phyloP scores from a whole-genome alignment of 2,797 vertebrate genomes.

The Etheostoma nigrum region DNA sequence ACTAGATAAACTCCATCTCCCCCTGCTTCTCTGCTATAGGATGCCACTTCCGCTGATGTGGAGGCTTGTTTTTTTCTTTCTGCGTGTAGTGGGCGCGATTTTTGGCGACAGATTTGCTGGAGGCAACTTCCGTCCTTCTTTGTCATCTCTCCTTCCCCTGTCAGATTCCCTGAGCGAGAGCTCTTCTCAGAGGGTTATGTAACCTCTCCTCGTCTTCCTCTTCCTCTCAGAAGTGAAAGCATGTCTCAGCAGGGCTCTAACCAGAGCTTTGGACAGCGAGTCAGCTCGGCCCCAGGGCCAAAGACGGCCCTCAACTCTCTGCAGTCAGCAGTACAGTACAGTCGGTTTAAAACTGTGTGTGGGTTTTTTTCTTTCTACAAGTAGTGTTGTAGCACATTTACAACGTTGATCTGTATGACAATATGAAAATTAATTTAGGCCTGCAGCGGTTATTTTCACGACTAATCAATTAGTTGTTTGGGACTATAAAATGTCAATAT shows the following conservation, averaged over 20 bases:
- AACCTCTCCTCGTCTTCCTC: constrained; percentile 58
- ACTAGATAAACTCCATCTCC: constrained; percentile 50
- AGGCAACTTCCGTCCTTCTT: constrained; percentile 75
- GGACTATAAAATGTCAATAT: no score
- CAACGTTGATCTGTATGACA: no score
- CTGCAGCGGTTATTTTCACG: no score
- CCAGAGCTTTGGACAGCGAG: constrained; percentile 31
- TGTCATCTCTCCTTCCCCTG: constrained; percentile 70
- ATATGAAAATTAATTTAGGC: no score
- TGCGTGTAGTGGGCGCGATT: constrained; percentile 48
- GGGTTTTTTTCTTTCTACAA: background rate
- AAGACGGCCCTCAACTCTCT: constrained; percentile 15
- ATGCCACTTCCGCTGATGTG: constrained; percentile 56
- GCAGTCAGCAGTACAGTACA: constrained; percentile 5
- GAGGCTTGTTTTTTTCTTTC: constrained; percentile 28
- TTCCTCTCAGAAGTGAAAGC: constrained; percentile 54
- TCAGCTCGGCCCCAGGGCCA: constrained; percentile 26
- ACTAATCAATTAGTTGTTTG: no score
- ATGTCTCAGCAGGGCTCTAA: constrained; percentile 48
- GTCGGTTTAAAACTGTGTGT: background rate
- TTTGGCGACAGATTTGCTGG: constrained; percentile 50
- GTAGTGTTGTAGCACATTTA: background rate
- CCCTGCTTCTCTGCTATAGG: constrained; percentile 50
- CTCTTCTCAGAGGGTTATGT: constrained; percentile 69
- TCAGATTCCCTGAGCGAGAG: constrained; percentile 70